Percentiles rank a stretch among this genome's conserved stretches.
phyloP scores from a whole-genome alignment of 2,797 vertebrate species.

The Myripristis murdjan region DNA sequence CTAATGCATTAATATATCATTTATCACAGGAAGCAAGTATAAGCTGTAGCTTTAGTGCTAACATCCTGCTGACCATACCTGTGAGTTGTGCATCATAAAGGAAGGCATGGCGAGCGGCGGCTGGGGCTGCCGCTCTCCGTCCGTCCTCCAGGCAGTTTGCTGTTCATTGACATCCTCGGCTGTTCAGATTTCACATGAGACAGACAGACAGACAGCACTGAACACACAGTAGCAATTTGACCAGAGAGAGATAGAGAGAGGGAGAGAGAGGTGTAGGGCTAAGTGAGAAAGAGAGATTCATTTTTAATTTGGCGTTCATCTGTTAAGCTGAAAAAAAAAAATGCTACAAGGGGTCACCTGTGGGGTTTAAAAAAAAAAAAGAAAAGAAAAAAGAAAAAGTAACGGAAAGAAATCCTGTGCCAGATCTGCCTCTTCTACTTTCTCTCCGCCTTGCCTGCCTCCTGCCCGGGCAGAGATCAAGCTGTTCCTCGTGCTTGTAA shows the following conservation, averaged over 20 bases:
- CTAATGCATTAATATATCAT: conserved; percentile 36
- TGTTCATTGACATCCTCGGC: conserved; percentile 59
- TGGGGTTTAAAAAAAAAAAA: background rate
- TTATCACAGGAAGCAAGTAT: conserved; percentile 31
- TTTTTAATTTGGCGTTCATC: background rate
- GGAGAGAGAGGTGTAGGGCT: conserved; percentile 15
- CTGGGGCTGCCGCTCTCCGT: conserved; percentile 10
- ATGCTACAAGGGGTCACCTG: background rate
- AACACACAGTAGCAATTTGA: conserved; percentile 31
- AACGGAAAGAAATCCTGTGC: background rate
- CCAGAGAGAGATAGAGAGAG: conserved; percentile 34
- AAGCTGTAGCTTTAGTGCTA: conserved; percentile 46
- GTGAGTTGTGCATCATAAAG: background rate
- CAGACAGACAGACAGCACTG: conserved; percentile 44
- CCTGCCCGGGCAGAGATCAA: conserved; percentile 33
- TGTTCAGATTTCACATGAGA: conserved; percentile 41
- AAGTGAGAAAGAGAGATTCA: conserved; percentile 11
- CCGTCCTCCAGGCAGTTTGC: conserved; percentile 62
- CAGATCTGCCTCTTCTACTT: background rate
- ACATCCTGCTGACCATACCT: conserved; percentile 25
- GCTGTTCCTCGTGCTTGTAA: conserved; percentile 74
- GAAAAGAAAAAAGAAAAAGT: no score
- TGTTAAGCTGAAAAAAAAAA: conserved; percentile 9
- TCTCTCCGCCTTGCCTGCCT: conserved; percentile 11
- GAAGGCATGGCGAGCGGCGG: background rate